A percentile compares a stretch with the other conserved stretches of the same genome.
Evolutionary conservation across 2,888 invertebrate species (phyloP).

Genomic region (Andrena marginata): DNA sequence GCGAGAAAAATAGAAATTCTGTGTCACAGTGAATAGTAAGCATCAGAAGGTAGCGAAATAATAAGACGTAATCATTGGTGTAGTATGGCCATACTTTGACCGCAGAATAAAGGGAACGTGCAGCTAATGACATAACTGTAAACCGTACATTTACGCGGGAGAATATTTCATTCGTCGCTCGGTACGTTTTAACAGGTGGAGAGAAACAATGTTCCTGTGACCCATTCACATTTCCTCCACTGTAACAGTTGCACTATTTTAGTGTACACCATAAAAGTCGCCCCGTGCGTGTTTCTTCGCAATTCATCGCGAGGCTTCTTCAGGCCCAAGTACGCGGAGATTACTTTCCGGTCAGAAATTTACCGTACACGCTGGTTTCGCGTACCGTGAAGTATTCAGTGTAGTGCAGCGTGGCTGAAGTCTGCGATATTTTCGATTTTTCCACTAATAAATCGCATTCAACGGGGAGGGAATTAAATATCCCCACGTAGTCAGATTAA

Average conservation of each 20-base stretch:
- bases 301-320: constrained; percentile 21
- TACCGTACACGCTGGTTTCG: constrained; percentile 45
- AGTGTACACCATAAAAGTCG: neutral
- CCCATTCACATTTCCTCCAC: neutral
- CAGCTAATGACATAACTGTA: constrained; percentile 29
- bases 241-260: constrained; percentile 4
- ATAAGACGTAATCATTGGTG: neutral
- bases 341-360: constrained; percentile 58
- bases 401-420: constrained; percentile 1
- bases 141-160: constrained; percentile 18
- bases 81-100: neutral
- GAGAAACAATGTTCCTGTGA: neutral
- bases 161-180: constrained; percentile 16
- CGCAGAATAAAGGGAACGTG: neutral
- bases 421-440: neutral
- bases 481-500: too few species aligned
- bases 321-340: constrained; percentile 5
- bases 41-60: neutral
- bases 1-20: neutral
- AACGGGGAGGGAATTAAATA: too few species aligned
- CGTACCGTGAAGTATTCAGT: constrained; percentile 51
- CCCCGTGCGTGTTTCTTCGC: constrained; percentile 19
- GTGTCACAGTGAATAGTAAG: neutral
- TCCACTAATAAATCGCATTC: neutral
- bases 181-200: neutral